Conservation (phyloP, 2,888 invertebrate genomes). For the Cremastinae sp. region DNA sequence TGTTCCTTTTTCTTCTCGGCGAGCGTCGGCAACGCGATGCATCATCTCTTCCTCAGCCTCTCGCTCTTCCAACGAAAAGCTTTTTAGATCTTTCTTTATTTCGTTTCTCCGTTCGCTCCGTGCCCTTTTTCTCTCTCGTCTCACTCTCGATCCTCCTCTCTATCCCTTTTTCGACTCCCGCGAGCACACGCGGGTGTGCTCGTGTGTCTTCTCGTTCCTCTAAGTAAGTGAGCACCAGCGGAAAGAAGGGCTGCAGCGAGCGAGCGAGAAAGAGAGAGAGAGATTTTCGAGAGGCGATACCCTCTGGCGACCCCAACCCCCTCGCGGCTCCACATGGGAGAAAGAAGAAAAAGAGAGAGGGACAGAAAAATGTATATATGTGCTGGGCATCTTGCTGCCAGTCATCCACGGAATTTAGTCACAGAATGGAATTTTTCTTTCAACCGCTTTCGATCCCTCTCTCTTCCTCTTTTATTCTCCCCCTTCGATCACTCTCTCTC, state of each 20-base stretch:
- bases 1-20: slow-evolving; percentile 56
- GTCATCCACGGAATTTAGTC: slow-evolving; percentile 79
- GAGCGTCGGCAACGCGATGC: slow-evolving; percentile 69
- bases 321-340: slow-evolving; percentile 69
- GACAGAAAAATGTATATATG: slow-evolving; percentile 24
- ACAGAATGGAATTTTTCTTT: slow-evolving; percentile 78
- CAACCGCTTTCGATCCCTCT: slow-evolving; percentile 67
- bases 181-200: slow-evolving; percentile 27
- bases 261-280: too few species aligned
- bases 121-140: slow-evolving; percentile 40
- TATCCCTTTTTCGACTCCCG: slow-evolving; percentile 24
- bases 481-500: slow-evolving; percentile 56
- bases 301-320: slow-evolving; percentile 74
- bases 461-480: slow-evolving; percentile 61
- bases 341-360: slow-evolving; percentile 52
- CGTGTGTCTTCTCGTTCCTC: slow-evolving; percentile 46
- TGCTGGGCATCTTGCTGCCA: slow-evolving; percentile 71
- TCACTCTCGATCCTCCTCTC: slow-evolving; percentile 17
- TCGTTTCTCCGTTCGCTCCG: slow-evolving; percentile 36
- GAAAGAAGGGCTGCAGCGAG: slow-evolving; percentile 55
- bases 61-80: slow-evolving; percentile 49
- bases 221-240: slow-evolving; percentile 58
- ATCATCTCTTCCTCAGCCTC: slow-evolving; percentile 68
- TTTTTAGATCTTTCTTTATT: slow-evolving; percentile 55
- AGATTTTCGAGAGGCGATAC: slow-evolving; percentile 76